phyloP scores from a whole-genome alignment of 2,888 invertebrate species.

The Sminthurinus aureus region DNA sequence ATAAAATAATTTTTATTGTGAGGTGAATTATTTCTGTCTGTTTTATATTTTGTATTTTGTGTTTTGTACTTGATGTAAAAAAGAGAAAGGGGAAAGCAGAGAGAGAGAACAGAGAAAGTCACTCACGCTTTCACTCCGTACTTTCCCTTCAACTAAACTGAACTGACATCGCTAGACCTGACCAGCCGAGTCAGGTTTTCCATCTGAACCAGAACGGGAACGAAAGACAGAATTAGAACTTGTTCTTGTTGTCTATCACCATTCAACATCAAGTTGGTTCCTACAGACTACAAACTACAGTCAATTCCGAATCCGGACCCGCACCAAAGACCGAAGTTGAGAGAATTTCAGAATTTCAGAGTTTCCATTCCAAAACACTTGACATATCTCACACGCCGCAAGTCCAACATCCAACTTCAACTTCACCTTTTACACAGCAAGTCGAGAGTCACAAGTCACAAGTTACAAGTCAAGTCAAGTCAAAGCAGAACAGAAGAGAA shows the following conservation, averaged over 20 bases:
- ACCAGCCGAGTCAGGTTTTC: not conserved
- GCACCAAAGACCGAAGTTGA: not conserved
- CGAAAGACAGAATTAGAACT: no score
- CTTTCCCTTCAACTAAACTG: no score
- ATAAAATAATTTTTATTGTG: no score
- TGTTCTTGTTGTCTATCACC: not conserved
- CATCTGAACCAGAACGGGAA: no score
- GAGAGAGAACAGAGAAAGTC: slow-evolving; percentile 11
- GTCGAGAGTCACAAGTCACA: not conserved
- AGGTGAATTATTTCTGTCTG: not conserved
- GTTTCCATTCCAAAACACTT: not conserved
- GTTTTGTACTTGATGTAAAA: not conserved
- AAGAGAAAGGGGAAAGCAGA: not conserved
- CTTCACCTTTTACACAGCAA: not conserved
- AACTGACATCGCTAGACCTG: not conserved
- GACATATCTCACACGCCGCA: not conserved
- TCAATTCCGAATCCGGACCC: not conserved
- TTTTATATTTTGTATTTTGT: no score
- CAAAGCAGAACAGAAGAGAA: not conserved
- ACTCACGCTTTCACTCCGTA: not conserved
- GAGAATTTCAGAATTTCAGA: not conserved
- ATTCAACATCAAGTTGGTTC: no score
- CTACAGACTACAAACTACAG: no score
- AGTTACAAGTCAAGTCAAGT: not conserved
- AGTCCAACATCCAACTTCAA: no score